Evolutionary conservation across 2,888 invertebrate species (phyloP).

Genomic region (Vanessa cardui): DNA sequence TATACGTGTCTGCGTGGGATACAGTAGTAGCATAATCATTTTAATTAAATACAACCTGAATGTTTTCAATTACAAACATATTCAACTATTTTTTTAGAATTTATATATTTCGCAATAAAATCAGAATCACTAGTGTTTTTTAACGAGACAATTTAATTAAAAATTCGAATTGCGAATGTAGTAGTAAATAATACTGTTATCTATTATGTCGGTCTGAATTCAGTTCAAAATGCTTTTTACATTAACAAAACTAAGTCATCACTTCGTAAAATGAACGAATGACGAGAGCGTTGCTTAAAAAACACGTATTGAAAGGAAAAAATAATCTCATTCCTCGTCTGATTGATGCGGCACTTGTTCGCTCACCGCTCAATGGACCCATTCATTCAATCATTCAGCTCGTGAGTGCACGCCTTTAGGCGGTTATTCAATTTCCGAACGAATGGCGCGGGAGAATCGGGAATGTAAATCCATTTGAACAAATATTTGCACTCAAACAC

Average conservation of each 20-base stretch:
- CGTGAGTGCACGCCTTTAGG: constrained; percentile 37
- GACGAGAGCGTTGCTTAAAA: constrained; percentile 12
- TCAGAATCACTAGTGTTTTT: no score
- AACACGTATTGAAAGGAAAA: constrained; percentile 26
- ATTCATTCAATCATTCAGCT: constrained; percentile 37
- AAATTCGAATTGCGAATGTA: no score
- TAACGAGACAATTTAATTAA: no score
- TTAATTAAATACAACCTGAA: no score
- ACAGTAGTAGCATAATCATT: no score
- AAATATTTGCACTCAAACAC: constrained; percentile 29
- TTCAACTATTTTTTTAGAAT: no score
- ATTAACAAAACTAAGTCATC: not conserved
- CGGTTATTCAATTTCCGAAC: constrained; percentile 40
- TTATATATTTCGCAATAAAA: no score
- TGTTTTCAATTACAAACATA: no score
- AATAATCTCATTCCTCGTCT: constrained; percentile 34
- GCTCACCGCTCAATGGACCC: constrained; percentile 21
- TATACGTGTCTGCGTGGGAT: no score
- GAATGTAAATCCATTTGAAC: constrained; percentile 35
- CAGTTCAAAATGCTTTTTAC: not conserved
- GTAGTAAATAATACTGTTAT: no score
- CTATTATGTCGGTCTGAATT: no score
- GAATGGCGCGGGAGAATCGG: constrained; percentile 22
- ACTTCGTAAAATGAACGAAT: constrained; percentile 2
- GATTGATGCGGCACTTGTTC: constrained; percentile 35